A percentile compares a stretch with the other conserved stretches of the same genome.
These are phyloP conservation scores for Trimorus sp. DNA, from an alignment of 2,888 invertebrate genomes.

Conservation along the genomic window DNA sequence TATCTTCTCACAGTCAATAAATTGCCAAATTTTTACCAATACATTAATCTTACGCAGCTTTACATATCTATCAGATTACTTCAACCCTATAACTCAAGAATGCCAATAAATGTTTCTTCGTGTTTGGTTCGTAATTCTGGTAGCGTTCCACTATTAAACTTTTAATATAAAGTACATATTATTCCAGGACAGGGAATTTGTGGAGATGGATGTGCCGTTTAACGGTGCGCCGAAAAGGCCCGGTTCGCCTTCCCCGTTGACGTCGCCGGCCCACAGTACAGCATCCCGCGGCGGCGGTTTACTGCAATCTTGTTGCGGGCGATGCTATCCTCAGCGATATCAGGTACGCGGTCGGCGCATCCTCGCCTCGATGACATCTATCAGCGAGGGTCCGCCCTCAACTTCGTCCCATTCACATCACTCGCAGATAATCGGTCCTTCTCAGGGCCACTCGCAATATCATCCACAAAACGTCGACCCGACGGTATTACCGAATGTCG, in stretches of 20 bases:
- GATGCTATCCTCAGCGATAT: constrained; percentile 93
- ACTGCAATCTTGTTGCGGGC: constrained; percentile 91
- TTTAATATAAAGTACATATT: constrained; percentile 2
- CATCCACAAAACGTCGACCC: constrained; percentile 74
- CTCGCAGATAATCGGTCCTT: constrained; percentile 72
- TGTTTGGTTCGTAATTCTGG: background rate
- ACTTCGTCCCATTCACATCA: constrained; percentile 77
- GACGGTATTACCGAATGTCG: constrained; percentile 78
- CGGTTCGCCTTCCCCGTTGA: constrained; percentile 93
- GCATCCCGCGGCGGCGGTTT: constrained; percentile 86
- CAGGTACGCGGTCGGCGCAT: constrained; percentile 86
- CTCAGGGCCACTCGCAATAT: constrained; percentile 69
- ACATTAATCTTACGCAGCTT: too few relatives aligned
- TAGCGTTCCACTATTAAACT: background rate
- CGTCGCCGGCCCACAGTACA: constrained; percentile 93
- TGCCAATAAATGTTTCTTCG: background rate
- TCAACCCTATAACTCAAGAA: too few relatives aligned
- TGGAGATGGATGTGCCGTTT: constrained; percentile 96
- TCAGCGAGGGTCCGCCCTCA: constrained; percentile 78
- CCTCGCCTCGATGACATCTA: constrained; percentile 80
- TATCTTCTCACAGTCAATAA: too few relatives aligned
- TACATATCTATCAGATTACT: too few relatives aligned
- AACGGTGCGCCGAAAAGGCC: constrained; percentile 97
- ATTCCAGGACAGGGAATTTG: constrained; percentile 95
- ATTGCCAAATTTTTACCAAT: too few relatives aligned